A percentile compares a stretch with the other conserved stretches of the same genome.
Conservation (phyloP, 2,797 vertebrate genomes). For the Coreius guichenoti region DNA sequence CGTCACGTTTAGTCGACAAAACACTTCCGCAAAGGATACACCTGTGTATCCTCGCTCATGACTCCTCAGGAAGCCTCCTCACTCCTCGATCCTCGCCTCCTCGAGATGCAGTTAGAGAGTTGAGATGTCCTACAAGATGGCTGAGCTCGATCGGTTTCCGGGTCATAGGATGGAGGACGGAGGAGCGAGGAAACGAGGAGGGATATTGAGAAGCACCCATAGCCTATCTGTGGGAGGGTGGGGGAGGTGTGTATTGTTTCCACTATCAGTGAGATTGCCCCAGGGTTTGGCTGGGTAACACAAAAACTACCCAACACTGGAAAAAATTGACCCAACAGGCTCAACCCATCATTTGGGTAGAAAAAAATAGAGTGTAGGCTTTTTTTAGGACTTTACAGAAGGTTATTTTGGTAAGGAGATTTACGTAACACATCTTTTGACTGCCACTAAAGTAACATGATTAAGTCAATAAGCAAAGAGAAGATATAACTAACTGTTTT, state of each 20-base stretch:
- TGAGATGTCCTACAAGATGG: too few species aligned
- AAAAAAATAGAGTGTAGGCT: not conserved
- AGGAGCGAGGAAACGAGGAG: too few species aligned
- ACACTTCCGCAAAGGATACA: too few species aligned
- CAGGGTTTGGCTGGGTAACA: not conserved
- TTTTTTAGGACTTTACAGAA: not conserved
- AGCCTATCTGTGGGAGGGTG: too few species aligned
- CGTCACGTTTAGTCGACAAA: too few species aligned
- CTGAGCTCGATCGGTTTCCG: too few species aligned
- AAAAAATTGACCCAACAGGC: not conserved
- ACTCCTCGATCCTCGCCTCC: too few species aligned
- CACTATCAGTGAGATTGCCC: not conserved
- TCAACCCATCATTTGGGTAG: not conserved
- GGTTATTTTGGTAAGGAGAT: not conserved
- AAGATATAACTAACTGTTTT: conserved; percentile 23
- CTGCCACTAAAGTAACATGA: not conserved
- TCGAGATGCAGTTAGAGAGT: too few species aligned
- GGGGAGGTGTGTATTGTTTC: not conserved
- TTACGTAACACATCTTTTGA: not conserved
- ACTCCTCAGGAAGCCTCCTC: too few species aligned
- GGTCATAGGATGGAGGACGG: too few species aligned
- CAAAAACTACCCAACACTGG: not conserved
- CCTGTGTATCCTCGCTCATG: too few species aligned
- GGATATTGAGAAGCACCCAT: too few species aligned
- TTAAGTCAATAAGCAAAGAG: conserved; percentile 6